phyloP scores from a whole-genome alignment of 1,140 invertebrate species.

The Drosophila bocqueti region DNA sequence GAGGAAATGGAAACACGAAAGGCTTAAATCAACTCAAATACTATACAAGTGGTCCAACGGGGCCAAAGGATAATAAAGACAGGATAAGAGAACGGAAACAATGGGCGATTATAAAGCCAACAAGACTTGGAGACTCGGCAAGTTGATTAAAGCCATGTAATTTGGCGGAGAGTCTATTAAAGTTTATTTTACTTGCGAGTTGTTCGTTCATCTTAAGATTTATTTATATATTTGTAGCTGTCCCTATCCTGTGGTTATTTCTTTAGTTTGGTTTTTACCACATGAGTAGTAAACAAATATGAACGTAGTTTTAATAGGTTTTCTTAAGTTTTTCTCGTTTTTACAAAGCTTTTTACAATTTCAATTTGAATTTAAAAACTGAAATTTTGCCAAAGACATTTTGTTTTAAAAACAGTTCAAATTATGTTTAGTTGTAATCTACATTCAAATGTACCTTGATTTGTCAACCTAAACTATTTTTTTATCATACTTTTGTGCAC shows the following conservation, averaged over 20 bases:
- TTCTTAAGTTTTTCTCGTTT: no score
- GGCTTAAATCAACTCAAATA: constrained; percentile 51
- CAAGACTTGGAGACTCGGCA: constrained; percentile 3
- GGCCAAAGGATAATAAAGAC: constrained; percentile 19
- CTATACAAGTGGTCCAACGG: constrained; percentile 25
- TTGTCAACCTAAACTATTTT: no score
- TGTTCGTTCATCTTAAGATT: neutral
- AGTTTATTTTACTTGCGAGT: neutral
- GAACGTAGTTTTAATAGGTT: no score
- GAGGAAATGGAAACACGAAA: constrained; percentile 41
- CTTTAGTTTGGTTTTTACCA: neutral
- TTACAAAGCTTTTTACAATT: no score
- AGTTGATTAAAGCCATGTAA: constrained; percentile 50
- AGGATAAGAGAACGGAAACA: constrained; percentile 17
- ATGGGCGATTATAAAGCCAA: constrained; percentile 32
- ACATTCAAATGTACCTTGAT: no score
- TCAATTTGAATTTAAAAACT: no score
- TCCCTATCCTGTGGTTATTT: neutral
- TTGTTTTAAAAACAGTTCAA: no score
- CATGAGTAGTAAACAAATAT: no score
- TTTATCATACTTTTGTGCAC: neutral
- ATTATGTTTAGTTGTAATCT: no score
- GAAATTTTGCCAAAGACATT: no score
- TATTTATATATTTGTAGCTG: neutral
- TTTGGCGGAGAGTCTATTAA: constrained; percentile 18